A percentile compares a stretch with the other conserved stretches of the same genome.
These are phyloP conservation scores for Campodea augens DNA, from an alignment of 1,140 invertebrate genomes.

Conservation along the genomic window DNA sequence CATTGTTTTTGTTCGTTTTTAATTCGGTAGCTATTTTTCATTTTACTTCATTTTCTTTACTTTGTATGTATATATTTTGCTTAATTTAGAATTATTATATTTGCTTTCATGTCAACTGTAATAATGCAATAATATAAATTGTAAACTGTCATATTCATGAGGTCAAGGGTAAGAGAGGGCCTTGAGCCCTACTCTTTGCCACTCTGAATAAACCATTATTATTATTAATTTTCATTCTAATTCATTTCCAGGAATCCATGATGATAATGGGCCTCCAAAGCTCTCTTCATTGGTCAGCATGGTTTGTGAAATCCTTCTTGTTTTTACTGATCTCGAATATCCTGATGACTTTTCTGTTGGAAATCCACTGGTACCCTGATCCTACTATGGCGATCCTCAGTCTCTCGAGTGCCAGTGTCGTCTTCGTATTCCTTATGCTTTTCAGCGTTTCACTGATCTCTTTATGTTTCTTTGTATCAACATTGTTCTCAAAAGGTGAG, in stretches of 20 bases:
- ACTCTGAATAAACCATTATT: no score
- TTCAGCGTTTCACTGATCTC: conserved; percentile 37
- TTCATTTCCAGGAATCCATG: conserved; percentile 50
- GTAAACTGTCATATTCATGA: no score
- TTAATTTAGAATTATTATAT: no score
- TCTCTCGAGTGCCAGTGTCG: conserved; percentile 31
- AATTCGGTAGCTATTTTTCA: no score
- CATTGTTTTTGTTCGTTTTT: no score
- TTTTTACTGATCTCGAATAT: conserved; percentile 39
- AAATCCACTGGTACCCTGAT: conserved; percentile 18
- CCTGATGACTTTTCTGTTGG: conserved; percentile 29
- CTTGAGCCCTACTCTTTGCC: no score
- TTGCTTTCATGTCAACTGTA: no score
- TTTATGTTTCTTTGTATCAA: conserved; percentile 45
- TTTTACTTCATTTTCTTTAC: no score
- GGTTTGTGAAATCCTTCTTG: conserved; percentile 57
- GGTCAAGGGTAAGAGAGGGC: no score
- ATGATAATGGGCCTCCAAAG: conserved; percentile 68
- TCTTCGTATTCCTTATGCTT: conserved; percentile 35
- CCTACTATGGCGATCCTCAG: conserved; percentile 26
- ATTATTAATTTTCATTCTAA: no score
- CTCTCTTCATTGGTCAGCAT: conserved; percentile 65
- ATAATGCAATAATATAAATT: no score
- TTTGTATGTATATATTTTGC: no score
- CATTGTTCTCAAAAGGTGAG: conserved; percentile 45